Evolutionary conservation across 2,797 vertebrate genomes (phyloP).

Genomic region (Girardinus metallicus): DNA sequence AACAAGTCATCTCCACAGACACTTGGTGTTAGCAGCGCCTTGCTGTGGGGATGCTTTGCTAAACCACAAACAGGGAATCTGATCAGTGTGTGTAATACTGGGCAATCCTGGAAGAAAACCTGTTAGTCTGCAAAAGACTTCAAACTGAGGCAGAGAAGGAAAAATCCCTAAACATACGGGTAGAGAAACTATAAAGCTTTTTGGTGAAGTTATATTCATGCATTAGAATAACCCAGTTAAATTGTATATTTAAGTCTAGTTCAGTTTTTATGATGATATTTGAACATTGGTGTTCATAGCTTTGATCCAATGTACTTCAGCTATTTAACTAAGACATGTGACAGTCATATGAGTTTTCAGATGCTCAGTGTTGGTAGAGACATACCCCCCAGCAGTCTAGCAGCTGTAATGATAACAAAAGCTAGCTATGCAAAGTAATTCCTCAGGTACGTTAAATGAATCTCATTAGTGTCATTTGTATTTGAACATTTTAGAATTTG

Average conservation of each 20-base stretch:
- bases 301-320: neutral
- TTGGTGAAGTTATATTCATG: neutral
- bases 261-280: neutral
- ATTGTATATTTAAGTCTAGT: neutral
- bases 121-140: neutral
- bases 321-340: neutral
- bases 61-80: neutral
- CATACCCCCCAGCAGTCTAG: neutral
- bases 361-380: neutral
- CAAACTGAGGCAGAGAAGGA: neutral
- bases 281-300: neutral
- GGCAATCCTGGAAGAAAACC: neutral
- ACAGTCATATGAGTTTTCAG: neutral
- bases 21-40: neutral
- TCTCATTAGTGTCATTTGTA: neutral
- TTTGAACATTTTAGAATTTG: neutral
- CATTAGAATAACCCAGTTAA: neutral
- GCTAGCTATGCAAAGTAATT: neutral
- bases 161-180: neutral
- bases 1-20: neutral
- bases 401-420: neutral
- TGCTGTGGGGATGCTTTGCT: neutral
- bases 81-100: neutral
- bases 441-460: neutral
- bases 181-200: too few relatives aligned